Conservation (phyloP, 2,113 vertebrate genomes). For the Rallus limicola region DNA sequence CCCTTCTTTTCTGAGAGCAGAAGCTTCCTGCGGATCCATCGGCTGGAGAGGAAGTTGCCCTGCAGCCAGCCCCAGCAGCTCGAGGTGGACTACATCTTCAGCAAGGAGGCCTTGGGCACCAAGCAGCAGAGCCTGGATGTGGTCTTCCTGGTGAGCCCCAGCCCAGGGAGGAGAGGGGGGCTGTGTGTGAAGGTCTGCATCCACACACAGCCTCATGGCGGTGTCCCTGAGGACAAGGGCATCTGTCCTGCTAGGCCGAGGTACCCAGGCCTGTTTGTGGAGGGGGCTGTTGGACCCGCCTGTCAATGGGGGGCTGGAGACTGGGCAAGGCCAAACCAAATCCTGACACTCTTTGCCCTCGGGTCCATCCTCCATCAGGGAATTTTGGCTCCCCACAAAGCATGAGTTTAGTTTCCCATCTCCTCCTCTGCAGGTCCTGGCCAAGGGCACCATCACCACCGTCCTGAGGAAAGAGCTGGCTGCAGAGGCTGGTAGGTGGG, state of each 20-base stretch:
- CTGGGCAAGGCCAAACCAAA: background rate
- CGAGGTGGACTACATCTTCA: background rate
- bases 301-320: background rate
- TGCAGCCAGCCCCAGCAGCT: background rate
- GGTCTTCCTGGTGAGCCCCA: background rate
- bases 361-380: background rate
- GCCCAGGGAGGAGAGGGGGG: accelerated
- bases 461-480: background rate
- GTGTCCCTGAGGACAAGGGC: background rate
- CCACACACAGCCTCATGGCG: accelerated
- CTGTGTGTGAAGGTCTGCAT: background rate
- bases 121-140: background rate
- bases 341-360: accelerated
- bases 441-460: background rate
- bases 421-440: constrained; percentile 7
- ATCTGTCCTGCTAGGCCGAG: background rate
- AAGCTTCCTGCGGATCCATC: background rate
- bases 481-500: background rate
- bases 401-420: accelerated
- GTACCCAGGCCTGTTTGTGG: background rate
- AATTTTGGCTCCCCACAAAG: background rate
- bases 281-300: background rate
- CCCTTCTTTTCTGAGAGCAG: background rate
- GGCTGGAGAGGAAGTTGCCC: background rate
- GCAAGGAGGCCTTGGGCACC: background rate